Percentiles rank a stretch among this genome's conserved stretches.
Evolutionary conservation across 1,140 invertebrate species (phyloP).

Genomic region (Ladona fulva): DNA sequence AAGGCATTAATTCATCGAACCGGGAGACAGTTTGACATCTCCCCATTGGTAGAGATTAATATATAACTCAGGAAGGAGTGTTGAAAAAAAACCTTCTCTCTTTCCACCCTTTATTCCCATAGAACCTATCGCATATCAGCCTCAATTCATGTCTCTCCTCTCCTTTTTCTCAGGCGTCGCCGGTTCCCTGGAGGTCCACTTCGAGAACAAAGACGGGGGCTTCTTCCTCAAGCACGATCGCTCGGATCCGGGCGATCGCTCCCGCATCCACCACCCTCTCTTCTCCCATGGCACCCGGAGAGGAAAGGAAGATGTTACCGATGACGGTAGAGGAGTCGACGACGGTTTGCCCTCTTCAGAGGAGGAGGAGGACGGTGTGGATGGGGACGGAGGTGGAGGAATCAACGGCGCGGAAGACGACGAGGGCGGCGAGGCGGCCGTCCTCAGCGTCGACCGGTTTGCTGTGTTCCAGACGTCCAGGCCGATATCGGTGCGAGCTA

Average conservation of each 20-base stretch:
- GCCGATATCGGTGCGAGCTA: slow-evolving; percentile 75
- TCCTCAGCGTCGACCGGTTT: slow-evolving; percentile 68
- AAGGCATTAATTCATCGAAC: too few relatives aligned
- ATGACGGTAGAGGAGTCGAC: slow-evolving; percentile 8
- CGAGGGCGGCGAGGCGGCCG: slow-evolving; percentile 23
- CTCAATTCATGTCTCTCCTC: too few relatives aligned
- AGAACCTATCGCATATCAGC: too few relatives aligned
- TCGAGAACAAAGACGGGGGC: slow-evolving; percentile 80
- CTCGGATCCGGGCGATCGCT: slow-evolving; percentile 43
- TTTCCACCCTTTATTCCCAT: too few relatives aligned
- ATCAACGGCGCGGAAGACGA: slow-evolving; percentile 17
- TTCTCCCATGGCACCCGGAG: slow-evolving; percentile 19
- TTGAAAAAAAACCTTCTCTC: too few relatives aligned
- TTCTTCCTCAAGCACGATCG: slow-evolving; percentile 74
- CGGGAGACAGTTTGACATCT: too few relatives aligned
- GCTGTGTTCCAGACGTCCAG: slow-evolving; percentile 79
- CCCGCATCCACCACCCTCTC: slow-evolving; percentile 30
- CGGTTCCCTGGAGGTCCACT: slow-evolving; percentile 58
- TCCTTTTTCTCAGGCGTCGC: slow-evolving; percentile 7
- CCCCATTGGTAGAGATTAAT: too few relatives aligned
- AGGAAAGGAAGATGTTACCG: slow-evolving; percentile 17
- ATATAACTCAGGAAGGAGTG: too few relatives aligned
- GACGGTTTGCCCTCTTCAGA: slow-evolving; percentile 13
- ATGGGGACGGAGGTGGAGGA: slow-evolving; percentile 16
- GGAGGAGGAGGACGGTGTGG: slow-evolving; percentile 18